Evolutionary conservation across 2,113 vertebrate genomes (phyloP).

Genomic region (Bettongia penicillata): DNA sequence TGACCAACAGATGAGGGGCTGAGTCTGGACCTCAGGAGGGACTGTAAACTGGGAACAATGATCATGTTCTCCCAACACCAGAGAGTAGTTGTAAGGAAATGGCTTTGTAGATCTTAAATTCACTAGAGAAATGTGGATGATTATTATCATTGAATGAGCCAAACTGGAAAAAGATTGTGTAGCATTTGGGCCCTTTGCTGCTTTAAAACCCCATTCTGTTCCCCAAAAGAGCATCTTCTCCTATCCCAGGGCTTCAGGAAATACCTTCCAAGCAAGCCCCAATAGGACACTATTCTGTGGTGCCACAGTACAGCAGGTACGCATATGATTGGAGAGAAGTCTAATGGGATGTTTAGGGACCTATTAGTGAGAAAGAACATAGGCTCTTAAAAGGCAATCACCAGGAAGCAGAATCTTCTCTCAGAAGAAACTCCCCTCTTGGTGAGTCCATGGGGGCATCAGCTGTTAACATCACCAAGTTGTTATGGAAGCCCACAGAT

Average conservation of each 20-base stretch:
- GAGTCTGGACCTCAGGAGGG: background rate
- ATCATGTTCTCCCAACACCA: background rate
- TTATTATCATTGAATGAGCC: constrained; percentile 17
- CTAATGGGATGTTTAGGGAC: constrained; percentile 28
- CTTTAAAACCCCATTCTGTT: constrained; percentile 25
- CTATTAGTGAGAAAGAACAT: constrained; percentile 29
- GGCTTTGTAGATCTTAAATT: background rate
- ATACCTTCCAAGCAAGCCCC: background rate
- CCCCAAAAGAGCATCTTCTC: constrained; percentile 27
- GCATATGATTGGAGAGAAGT: constrained; percentile 33
- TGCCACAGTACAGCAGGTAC: constrained; percentile 10
- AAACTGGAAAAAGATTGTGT: background rate
- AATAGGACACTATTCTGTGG: constrained; percentile 20
- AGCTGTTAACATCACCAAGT: constrained; percentile 18
- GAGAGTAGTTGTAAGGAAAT: background rate
- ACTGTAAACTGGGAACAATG: background rate
- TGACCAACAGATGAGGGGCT: background rate
- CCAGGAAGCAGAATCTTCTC: constrained; percentile 32
- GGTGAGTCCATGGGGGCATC: background rate
- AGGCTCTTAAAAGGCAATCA: background rate
- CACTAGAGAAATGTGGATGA: background rate
- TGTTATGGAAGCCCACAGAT: background rate
- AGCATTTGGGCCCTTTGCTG: constrained; percentile 10
- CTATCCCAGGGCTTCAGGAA: constrained; percentile 25
- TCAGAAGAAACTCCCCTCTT: constrained; percentile 18